Evolutionary conservation across 2,797 vertebrate species (phyloP), one percentile per base, ranked within the genome.

Genomic region (Phrynocephalus vlangalii): DNA sequence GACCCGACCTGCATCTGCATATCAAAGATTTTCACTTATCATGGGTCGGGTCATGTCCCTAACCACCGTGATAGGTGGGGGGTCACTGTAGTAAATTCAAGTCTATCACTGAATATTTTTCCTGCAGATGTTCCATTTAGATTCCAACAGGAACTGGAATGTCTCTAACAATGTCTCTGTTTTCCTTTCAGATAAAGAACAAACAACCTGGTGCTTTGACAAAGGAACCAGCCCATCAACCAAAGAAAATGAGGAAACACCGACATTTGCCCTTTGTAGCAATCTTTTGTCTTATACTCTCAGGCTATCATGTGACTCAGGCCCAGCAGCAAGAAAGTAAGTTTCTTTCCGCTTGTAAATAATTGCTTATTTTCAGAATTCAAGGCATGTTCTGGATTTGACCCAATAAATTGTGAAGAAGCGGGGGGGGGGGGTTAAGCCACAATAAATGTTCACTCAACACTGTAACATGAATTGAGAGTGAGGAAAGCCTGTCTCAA

Each of bases 241-340:
- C 86, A 60, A 56, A n/a, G 28, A 80, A 95, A 96, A 99, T 99
- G 99, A 96, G 95, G 97, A 96, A 96, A 92, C 96, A 95, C 63
- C 94, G 94, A 82, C 92, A 97, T 72, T 90, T 97, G 94, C 96
- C 96, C 68, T 79, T 97, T 0, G 94, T 85, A 93, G 96, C 96
- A 90, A 89, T 97, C 83, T 87, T 98, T 92, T 97, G 96, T 79
- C 85, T 98, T 92, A 91, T 98, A 56, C 93, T 98, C 82, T 95
- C 96, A 94, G 97, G 97, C 95, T 93, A 97, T 60, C 85, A 93
- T 16, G 92, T 30, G 0, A 94, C 96, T 15, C 80, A 86, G 33
- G 98, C 97, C 91, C 98, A 99, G 91, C 93, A 94, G 20, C 60
- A 82, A 73, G 92, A 92, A 89, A 87, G 97, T 97, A 96, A 96